Evolutionary conservation across 2,888 invertebrate genomes (phyloP).

Genomic region (Cantharis rustica): DNA sequence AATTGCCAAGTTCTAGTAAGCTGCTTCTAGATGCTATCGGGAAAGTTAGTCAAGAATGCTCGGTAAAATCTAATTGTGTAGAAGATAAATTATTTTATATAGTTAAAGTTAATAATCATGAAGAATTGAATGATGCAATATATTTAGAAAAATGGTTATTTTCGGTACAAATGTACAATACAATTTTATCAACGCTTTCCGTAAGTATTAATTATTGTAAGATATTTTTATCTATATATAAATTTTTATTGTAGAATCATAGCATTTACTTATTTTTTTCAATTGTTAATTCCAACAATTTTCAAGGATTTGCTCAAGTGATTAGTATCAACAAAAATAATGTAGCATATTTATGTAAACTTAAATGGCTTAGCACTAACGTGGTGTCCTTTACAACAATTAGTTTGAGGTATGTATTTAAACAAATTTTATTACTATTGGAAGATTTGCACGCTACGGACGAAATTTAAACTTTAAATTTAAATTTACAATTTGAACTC

Average conservation of each 20-base stretch:
- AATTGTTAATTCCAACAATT: slow-evolving; percentile 54
- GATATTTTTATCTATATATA: no score
- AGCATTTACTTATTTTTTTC: slow-evolving; percentile 58
- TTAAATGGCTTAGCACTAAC: slow-evolving; percentile 38
- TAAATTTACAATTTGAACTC: no score
- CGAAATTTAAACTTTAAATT: no score
- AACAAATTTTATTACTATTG: background rate
- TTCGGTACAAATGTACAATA: background rate
- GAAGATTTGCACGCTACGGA: background rate
- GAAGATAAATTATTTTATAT: background rate
- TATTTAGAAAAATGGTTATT: background rate
- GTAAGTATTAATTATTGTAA: background rate
- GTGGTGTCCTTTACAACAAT: slow-evolving; percentile 26
- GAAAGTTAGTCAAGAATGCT: background rate
- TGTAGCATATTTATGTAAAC: slow-evolving; percentile 25
- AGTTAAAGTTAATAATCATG: background rate
- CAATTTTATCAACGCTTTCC: background rate
- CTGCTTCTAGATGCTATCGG: background rate
- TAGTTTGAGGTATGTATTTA: slow-evolving; percentile 9
- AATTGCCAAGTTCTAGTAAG: background rate
- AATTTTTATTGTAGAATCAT: background rate
- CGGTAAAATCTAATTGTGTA: background rate
- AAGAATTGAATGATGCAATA: background rate
- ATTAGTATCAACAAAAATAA: slow-evolving; percentile 21
- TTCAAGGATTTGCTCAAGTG: slow-evolving; percentile 39